Percentiles rank a stretch among this genome's conserved stretches.
Conservation (phyloP, 2,113 vertebrate species). For the Gymnogyps californianus region DNA sequence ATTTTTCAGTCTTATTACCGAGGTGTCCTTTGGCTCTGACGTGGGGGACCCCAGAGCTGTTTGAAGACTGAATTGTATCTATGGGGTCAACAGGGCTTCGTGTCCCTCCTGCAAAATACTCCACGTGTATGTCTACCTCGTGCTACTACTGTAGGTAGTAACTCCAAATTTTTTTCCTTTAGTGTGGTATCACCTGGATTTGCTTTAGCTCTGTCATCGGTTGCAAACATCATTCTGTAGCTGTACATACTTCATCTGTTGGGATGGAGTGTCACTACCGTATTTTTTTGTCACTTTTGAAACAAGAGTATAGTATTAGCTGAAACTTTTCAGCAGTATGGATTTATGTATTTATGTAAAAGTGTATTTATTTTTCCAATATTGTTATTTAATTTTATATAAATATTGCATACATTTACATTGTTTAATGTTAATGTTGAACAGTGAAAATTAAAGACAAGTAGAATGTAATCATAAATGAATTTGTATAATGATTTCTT, state of each 20-base stretch:
- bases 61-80: background rate
- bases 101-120: constrained; percentile 68
- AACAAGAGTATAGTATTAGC: constrained; percentile 85
- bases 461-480: constrained; percentile 78
- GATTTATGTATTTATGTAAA: constrained; percentile 93
- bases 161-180: constrained; percentile 36
- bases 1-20: background rate
- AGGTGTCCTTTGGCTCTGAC: background rate
- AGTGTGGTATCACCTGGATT: constrained; percentile 38
- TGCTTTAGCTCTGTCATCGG: constrained; percentile 50
- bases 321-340: constrained; percentile 80
- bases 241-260: constrained; percentile 60
- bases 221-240: constrained; percentile 42
- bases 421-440: constrained; percentile 78
- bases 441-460: constrained; percentile 84
- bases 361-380: constrained; percentile 96
- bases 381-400: constrained; percentile 92
- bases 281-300: constrained; percentile 71
- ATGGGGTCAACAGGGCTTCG: constrained; percentile 33
- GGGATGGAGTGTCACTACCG: constrained; percentile 66
- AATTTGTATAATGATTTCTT: constrained; percentile 70
- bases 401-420: constrained; percentile 77
- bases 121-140: constrained; percentile 89
- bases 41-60: background rate
- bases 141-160: constrained; percentile 70